A percentile compares a stretch with the other conserved stretches of the same genome.
These are phyloP conservation scores for Eutolmus rufibarbis DNA, from an alignment of 2,888 invertebrate species.

Conservation along the genomic window DNA sequence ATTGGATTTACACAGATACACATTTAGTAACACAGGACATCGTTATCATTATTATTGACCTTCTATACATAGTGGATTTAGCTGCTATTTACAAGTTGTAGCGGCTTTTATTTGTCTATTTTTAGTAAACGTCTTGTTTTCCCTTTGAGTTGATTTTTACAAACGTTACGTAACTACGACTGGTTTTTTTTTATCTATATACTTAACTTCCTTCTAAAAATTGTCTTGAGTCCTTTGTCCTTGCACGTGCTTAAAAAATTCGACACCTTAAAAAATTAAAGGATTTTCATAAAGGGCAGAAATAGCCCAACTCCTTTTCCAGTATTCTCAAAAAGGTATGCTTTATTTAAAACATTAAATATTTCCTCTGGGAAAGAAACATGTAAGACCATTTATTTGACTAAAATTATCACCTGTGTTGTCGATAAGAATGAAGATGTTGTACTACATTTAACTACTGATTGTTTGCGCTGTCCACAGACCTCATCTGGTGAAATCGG, in stretches of 20 bases:
- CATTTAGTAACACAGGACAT: background rate
- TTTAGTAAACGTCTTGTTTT: conserved; percentile 48
- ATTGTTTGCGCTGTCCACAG: conserved; percentile 35
- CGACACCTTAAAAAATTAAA: background rate
- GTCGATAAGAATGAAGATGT: conserved; percentile 36
- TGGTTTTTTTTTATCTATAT: background rate
- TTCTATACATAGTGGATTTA: background rate
- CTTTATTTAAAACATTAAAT: background rate
- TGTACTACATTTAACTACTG: conserved; percentile 30
- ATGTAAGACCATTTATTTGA: conserved; percentile 34
- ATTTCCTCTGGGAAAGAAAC: conserved; percentile 1
- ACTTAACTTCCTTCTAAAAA: background rate
- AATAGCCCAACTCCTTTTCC: background rate
- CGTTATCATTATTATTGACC: background rate
- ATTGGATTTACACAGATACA: background rate
- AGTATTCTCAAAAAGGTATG: background rate
- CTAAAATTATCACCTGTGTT: conserved; percentile 48
- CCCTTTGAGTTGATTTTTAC: conserved; percentile 38
- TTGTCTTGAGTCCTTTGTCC: background rate
- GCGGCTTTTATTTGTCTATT: conserved; percentile 25
- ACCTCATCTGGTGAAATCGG: conserved; percentile 54
- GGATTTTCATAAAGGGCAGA: background rate
- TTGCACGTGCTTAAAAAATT: background rate
- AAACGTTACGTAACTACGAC: conserved; percentile 23
- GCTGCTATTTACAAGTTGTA: conserved; percentile 7